Base-by-base conservation (phyloP, 2,113 vertebrate genomes). In the Lipotes vexillifer region DNA sequence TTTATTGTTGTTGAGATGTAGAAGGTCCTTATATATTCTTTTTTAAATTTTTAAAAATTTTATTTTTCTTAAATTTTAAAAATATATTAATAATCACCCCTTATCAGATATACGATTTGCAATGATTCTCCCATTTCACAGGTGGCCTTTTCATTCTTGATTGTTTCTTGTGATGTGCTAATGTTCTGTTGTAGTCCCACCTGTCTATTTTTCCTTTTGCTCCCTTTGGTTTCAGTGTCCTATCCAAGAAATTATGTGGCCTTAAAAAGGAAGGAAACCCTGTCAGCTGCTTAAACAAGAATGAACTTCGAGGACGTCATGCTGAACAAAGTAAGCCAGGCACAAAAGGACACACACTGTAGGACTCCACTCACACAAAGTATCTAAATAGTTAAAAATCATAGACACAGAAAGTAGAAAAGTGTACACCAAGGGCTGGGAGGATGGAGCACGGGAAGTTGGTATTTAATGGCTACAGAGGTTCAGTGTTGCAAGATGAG, bases 291-390 rank as follows among this genome's bases (percentile, higher is more conserved):
- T 63, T 20, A 27, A 36, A 12, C 21, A 14, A 8, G 57, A 1
- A 61, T 38, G 71, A 10, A 29, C 6, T 38, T 5, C 10, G 23
- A 36, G 38, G 41, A 38, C 41, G 10, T 8, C 8, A 29, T 0
- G 1, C 41, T 36, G 2, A 65, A 3, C 88, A 52, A 63, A 31
- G n/a, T 6, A 49, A 52, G 25, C 17, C 59, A 4, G 44, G 49
- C 31, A 8, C 44, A 18, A 15, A 57, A 36, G 59, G 23, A 77
- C 44, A 2, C 38, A 8, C 3, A 8, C 12, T 17, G 14, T 2
- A 12, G 41, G 72, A 49, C 1, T 5, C 0, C 14, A 14, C 31
- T 36, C 6, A 0, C 1, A 8, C 27, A 2, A 89, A 36, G 41
- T 13, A 29, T 14, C 2, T 29, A 20, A 29, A 11, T 1, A 8